Base-by-base conservation (phyloP, 2,888 invertebrate species). In the Dorcus hopei region DNA sequence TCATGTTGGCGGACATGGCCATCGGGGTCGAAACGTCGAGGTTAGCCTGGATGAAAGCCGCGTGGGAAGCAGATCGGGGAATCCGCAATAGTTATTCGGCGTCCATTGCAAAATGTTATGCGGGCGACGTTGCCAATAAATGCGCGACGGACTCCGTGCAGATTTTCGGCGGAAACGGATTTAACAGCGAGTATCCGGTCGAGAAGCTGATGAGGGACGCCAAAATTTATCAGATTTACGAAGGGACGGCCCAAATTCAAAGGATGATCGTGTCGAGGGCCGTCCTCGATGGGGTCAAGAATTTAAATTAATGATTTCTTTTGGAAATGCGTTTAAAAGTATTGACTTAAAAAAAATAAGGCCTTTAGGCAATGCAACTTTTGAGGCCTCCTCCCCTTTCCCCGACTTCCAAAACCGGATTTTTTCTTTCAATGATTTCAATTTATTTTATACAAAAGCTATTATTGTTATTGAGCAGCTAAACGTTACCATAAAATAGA, bases 191-290 rank as follows among this genome's bases (percentile, higher is more conserved):
- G 26, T 98, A 98, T 78, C 98, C 98, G 0, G 98, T 97, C 0
- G 98, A 99, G 78, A 99, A 98, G 74, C 82, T 99, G 54, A 97
- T 98, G 97, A 84, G 98, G 57, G 98, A 98, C 80, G 97, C 98
- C 14, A 98, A 99, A 79, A 98, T 98, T 71, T 97, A 91, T 79
- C 96, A 97, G 80, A 98, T 98, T 71, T 98, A 98, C 73, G 97
- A 98, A 78, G 98, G 98, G 59, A 98, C 97, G 11, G 87, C 96
- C 1, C 97, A 99, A 80, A 97, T 99, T 74, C 98, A 99, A 79
- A 85, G 96, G 63, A 77, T 97, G 45, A 96, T 99, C 68, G 94
- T 99, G 72, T 92, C 95, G 0, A 85, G 92, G 66, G 85, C 87
- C 65, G 67, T 90, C 11, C 70, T 88, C 23, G 81, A 80, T n/a